Evolutionary conservation across 1,140 invertebrate genomes (phyloP), one percentile per base, ranked within the genome.

Genomic region (Drosophila subobscura): DNA sequence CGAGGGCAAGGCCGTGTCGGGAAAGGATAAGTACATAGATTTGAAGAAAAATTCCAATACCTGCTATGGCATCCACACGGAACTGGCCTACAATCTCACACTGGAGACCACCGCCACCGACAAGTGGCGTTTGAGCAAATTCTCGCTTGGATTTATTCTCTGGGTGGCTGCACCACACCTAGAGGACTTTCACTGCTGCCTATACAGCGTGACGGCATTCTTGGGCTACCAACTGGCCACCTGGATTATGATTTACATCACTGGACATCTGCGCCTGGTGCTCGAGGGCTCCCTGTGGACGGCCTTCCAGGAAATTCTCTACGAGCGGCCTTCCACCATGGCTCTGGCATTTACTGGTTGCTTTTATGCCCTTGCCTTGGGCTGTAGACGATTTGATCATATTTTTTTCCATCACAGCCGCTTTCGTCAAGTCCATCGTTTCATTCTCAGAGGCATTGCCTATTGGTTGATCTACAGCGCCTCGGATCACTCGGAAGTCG

Each of bases 41-140:
- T 7, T 55, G 10, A 8, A n/a, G 7, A 10, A n/a, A 3, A n/a
- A 67, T 14, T 5, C 0, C 0, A 16, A 47, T 5, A n/a, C 1
- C 7, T 68, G 33, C 16, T 68, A 55, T 8, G 63, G 65, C 16
- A 41, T 68, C 25, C 29, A 20, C 20, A 68, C 65, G 14, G n/a
- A 29, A 0, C 8, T 27, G 0, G 16, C 10, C 7, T 68, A 29
- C 6, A 25, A 3, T 5, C 12, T 68, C 5, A 55, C 42, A 1
- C 25, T 68, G 2, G 50, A 55, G 33, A 33, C 14, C 7, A 41
- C 0, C n/a, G 0, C 10, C 3, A 55, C 10, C 7, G 63, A 68
- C 14, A 4, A 1, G 4, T 64, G 67, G 33, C 49, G 63, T 0
- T 5, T 68, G 5, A 20, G 16, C 3, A 64, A 67, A 20, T 55